Base-by-base conservation (phyloP, 2,797 vertebrate genomes). In the Pygocentrus nattereri region DNA sequence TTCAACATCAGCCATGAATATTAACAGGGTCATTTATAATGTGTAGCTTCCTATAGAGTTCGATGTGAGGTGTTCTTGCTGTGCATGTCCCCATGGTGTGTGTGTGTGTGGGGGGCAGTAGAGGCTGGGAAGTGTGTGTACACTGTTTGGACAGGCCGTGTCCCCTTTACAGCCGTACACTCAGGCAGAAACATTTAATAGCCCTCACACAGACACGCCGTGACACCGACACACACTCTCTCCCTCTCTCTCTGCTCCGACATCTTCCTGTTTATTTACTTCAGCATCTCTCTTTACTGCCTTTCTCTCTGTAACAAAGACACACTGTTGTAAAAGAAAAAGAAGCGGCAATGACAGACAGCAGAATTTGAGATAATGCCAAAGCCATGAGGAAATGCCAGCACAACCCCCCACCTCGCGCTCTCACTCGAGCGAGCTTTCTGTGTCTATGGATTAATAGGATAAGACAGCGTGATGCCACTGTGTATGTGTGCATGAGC, bases 161-260 rank as follows among this genome's bases (percentile, higher is more conserved):
- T 77, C 75, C n/a, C 87, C 85, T 80, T 84, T 80, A 79, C 69
- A 76, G 70, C 70, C 23, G 88, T 87, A 84, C 85, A 89, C 80
- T 88, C 88, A 88, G 87, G 92, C 86, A 62, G 90, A 92, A 92
- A 82, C 81, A 90, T 92, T 91, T 93, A 89, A 93, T 90, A 91
- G 87, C 82, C 85, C 85, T 84, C 41, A 69, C 61, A 8, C 47
- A 79, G 79, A 88, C 90, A 34, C 76, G 84, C 84, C 64, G 64
- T 73, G 73, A 78, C 90, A 38, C 75, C n/a, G n/a, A 84, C 82
- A 70, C 64, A 84, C 64, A 79, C 72, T 77, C 72, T 86, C 75
- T 78, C 76, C 65, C 56, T 27, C 44, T 49, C 61, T 69, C 41
- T 41, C 30, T 16, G 7, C 19, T 44, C 15, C 30, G 6, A 5